phyloP scores from a whole-genome alignment of 2,113 vertebrate species.

The Tychaedon coryphoeus region DNA sequence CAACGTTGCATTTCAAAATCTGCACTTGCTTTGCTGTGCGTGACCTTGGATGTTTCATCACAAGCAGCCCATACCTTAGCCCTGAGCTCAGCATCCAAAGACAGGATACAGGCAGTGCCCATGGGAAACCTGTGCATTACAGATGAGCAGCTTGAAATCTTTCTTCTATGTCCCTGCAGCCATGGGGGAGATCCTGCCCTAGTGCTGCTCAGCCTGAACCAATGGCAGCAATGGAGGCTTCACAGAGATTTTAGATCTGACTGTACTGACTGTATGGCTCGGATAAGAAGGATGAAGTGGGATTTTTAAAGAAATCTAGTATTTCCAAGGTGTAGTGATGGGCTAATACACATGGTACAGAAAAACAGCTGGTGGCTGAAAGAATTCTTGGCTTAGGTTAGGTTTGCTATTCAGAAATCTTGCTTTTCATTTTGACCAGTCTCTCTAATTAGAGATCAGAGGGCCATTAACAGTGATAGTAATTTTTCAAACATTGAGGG shows the following conservation, averaged over 20 bases:
- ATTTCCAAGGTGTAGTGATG: background rate
- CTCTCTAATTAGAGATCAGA: background rate
- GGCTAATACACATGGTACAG: background rate
- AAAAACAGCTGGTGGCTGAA: background rate
- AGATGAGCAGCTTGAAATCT: background rate
- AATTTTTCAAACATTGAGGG: background rate
- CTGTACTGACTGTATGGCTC: fast-evolving
- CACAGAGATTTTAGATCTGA: background rate
- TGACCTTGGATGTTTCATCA: background rate
- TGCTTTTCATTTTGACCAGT: background rate
- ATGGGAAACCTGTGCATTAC: fast-evolving
- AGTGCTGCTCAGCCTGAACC: fast-evolving
- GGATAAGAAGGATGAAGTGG: background rate
- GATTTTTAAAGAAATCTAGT: background rate
- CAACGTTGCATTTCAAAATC: fast-evolving
- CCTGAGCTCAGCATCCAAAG: background rate
- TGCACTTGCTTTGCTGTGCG: background rate
- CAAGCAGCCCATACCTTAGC: background rate
- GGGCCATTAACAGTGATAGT: fast-evolving
- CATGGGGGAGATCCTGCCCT: background rate
- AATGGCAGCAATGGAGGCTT: background rate
- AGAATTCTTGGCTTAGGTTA: background rate
- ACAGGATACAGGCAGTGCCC: no score
- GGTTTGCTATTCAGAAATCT: background rate
- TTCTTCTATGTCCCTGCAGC: fast-evolving